Evolutionary conservation across 2,113 vertebrate genomes (phyloP).

Genomic region (Takifugu bimaculatus): DNA sequence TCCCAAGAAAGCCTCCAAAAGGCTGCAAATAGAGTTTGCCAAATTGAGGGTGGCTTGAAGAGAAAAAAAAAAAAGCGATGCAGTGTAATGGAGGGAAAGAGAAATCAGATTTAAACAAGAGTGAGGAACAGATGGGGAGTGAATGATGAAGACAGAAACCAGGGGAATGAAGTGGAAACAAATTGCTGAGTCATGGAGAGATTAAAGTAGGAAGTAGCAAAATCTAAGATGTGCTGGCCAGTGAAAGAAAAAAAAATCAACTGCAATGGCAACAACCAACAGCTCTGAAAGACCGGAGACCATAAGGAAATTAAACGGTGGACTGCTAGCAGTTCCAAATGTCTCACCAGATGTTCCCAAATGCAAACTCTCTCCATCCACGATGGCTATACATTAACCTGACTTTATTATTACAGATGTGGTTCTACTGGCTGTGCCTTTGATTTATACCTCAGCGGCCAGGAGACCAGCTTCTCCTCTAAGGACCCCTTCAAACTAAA

Average conservation of each 20-base stretch:
- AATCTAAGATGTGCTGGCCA: constrained; percentile 10
- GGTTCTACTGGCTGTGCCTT: constrained; percentile 47
- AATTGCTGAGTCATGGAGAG: constrained; percentile 13
- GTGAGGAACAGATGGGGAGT: constrained; percentile 38
- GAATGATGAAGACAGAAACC: constrained; percentile 17
- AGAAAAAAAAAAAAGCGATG: constrained; percentile 18
- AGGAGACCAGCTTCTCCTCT: constrained; percentile 35
- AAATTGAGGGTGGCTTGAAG: constrained; percentile 14
- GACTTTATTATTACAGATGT: constrained; percentile 71
- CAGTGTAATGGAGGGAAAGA: constrained; percentile 19
- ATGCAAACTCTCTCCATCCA: constrained; percentile 52
- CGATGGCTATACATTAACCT: constrained; percentile 58
- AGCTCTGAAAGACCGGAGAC: constrained; percentile 21
- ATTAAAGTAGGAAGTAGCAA: constrained; percentile 5
- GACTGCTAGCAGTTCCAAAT: constrained; percentile 50
- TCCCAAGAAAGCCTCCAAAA: constrained; percentile 35
- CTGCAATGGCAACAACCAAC: constrained; percentile 5
- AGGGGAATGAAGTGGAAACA: constrained; percentile 11
- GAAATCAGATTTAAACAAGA: constrained; percentile 7
- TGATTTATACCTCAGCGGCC: constrained; percentile 59
- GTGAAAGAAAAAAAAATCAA: constrained; percentile 3
- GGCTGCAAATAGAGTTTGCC: constrained; percentile 24
- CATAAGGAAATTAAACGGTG: constrained; percentile 27
- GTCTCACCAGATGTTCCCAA: constrained; percentile 71
- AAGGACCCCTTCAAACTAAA: constrained; percentile 45